Evolutionary conservation across 2,888 invertebrate species (phyloP), one percentile per base, ranked within the genome.

Genomic region (Melitaea athalia): DNA sequence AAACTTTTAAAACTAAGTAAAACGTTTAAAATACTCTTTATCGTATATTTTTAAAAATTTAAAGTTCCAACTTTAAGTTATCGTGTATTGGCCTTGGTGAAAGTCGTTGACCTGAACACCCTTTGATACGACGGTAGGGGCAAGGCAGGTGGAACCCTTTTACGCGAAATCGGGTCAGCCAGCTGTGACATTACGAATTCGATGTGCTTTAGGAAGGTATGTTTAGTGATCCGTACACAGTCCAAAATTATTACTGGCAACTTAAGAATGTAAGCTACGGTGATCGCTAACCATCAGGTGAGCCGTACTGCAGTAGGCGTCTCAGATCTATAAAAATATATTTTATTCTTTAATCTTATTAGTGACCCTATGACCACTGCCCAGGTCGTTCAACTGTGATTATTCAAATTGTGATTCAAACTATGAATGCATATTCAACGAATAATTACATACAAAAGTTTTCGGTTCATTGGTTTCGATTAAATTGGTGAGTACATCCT

Each of bases 61-160:
- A 10, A 42, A 57, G 15, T 42, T 42, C 15, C 15, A 57, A 15
- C 10, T 63, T 11, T 60, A 31, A 61, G 64, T 33, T 76, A 78
- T 80, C 79, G 81, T 77, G 42, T 77, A 64, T 76, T 77, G 81
- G 80, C 85, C 82, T 85, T 84, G 78, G 82, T 75, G 70, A 8
- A 76, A 42, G 60, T 70, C 73, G 65, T 45, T 62, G 71, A 73
- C 71, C 73, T 59, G 59, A 59, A 59, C 69, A 65, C 72, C 69
- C 69, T 57, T 57, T 57, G 55, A 24, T 43, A 62, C 43, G 17
- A 60, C 45, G 62, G 64, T 49, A 53, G 70, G 68, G 70, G 52
- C 67, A 60, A 45, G 60, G 67, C 72, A 72, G 71, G 71, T 72
- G 71, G 64, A 60, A 62, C 59, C 53, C 66, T 38, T 42, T 53